Evolutionary conservation across 1,140 invertebrate genomes (phyloP).

Genomic region (Hypothenemus hampei): DNA sequence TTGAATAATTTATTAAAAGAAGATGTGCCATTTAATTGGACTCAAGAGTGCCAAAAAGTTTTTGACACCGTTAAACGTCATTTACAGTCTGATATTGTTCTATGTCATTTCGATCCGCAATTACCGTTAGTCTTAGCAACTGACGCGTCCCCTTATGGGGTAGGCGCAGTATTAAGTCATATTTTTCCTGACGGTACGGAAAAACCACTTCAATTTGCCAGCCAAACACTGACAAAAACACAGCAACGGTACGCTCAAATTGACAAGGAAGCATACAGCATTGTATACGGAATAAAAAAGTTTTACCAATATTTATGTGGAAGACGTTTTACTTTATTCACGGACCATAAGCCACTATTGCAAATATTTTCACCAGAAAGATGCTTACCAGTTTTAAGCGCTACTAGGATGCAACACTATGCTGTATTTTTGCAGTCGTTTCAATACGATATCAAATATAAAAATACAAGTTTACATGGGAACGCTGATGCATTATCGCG

Average conservation of each 20-base stretch:
- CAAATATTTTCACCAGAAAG: slow-evolving; percentile 45
- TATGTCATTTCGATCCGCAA: slow-evolving; percentile 32
- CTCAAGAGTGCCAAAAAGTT: slow-evolving; percentile 25
- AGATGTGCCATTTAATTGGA: slow-evolving; percentile 43
- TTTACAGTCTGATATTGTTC: slow-evolving; percentile 32
- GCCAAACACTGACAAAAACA: slow-evolving; percentile 43
- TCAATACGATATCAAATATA: slow-evolving; percentile 40
- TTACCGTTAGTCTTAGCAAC: slow-evolving; percentile 30
- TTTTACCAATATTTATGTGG: slow-evolving; percentile 54
- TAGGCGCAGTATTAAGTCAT: slow-evolving; percentile 35
- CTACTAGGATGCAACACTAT: slow-evolving; percentile 41
- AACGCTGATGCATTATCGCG: slow-evolving; percentile 38
- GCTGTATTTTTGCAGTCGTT: slow-evolving; percentile 40
- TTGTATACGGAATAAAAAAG: slow-evolving; percentile 51
- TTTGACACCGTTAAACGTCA: slow-evolving; percentile 36
- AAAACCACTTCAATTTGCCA: slow-evolving; percentile 47
- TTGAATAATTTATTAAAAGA: slow-evolving; percentile 39
- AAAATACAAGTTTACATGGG: slow-evolving; percentile 11
- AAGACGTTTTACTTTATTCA: slow-evolving; percentile 46
- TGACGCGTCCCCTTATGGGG: slow-evolving; percentile 32
- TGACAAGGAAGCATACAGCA: slow-evolving; percentile 52
- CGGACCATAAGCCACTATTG: slow-evolving; percentile 51
- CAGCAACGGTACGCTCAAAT: slow-evolving; percentile 50
- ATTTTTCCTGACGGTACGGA: slow-evolving; percentile 37
- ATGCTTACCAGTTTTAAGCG: slow-evolving; percentile 35